Evolutionary conservation across 2,888 invertebrate species (phyloP).

Genomic region (Eupithecia insigniata): DNA sequence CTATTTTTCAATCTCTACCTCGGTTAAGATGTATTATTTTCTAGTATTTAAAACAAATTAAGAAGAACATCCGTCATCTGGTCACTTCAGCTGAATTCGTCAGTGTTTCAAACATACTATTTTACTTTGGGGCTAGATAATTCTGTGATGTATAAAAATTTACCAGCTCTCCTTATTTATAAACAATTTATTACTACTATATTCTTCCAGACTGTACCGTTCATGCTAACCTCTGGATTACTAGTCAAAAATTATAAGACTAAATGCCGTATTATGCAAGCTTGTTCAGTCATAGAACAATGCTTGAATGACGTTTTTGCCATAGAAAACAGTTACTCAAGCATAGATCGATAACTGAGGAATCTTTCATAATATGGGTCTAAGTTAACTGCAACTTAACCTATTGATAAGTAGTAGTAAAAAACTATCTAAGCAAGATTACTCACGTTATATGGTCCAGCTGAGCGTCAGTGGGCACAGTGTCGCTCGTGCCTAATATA

Average conservation of each 20-base stretch:
- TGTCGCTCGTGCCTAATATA: slow-evolving; percentile 93
- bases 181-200: background rate
- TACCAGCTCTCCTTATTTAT: background rate
- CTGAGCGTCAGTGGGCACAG: slow-evolving; percentile 90
- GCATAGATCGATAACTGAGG: too few relatives aligned
- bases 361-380: too few relatives aligned
- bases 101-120: too few relatives aligned
- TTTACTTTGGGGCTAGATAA: background rate
- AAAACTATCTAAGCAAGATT: slow-evolving; percentile 2
- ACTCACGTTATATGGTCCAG: slow-evolving; percentile 88
- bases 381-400: background rate
- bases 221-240: background rate
- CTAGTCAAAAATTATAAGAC: background rate
- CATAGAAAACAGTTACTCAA: too few relatives aligned
- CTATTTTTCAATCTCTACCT: background rate
- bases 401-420: background rate
- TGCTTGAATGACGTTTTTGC: too few relatives aligned
- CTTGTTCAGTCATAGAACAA: too few relatives aligned
- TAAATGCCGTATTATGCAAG: too few relatives aligned
- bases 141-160: background rate
- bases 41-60: background rate
- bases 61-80: background rate
- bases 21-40: background rate
- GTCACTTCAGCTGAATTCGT: background rate
- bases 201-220: background rate